Evolutionary conservation across 2,888 invertebrate genomes (phyloP).

Genomic region (Mythimna loreyi): DNA sequence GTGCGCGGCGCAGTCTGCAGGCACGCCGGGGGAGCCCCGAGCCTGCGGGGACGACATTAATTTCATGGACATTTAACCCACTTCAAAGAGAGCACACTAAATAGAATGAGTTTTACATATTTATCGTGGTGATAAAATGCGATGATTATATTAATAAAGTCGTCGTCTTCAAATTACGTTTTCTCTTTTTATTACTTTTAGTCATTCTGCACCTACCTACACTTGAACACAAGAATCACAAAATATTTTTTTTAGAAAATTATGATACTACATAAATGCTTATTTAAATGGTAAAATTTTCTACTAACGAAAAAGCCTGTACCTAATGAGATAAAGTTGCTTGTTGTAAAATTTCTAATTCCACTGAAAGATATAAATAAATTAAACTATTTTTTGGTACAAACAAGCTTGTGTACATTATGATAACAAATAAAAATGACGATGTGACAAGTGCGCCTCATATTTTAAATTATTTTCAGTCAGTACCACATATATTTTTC

Average conservation of each 20-base stretch:
- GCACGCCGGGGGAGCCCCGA: conserved; percentile 62
- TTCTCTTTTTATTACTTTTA: background rate
- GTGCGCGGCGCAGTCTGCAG: conserved; percentile 64
- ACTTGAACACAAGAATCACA: no score
- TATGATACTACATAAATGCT: background rate
- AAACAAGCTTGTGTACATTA: no score
- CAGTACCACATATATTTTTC: no score
- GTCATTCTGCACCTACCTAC: background rate
- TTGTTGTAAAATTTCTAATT: background rate
- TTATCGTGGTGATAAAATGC: conserved; percentile 24
- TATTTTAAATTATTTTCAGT: no score
- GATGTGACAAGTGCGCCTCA: no score
- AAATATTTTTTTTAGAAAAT: background rate
- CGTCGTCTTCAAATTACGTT: background rate
- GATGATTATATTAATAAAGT: conserved; percentile 33
- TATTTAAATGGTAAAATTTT: background rate
- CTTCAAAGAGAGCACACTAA: conserved; percentile 59
- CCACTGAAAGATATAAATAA: background rate
- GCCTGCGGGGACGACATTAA: conserved; percentile 67
- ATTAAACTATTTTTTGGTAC: background rate
- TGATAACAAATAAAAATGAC: no score
- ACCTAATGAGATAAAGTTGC: background rate
- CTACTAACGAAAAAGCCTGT: background rate
- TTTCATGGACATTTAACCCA: conserved; percentile 73
- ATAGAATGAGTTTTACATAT: conserved; percentile 53